Percentiles rank a stretch among this genome's conserved stretches.
These are phyloP conservation scores for Folsomia candida DNA, from an alignment of 2,888 invertebrate genomes.

Conservation along the genomic window DNA sequence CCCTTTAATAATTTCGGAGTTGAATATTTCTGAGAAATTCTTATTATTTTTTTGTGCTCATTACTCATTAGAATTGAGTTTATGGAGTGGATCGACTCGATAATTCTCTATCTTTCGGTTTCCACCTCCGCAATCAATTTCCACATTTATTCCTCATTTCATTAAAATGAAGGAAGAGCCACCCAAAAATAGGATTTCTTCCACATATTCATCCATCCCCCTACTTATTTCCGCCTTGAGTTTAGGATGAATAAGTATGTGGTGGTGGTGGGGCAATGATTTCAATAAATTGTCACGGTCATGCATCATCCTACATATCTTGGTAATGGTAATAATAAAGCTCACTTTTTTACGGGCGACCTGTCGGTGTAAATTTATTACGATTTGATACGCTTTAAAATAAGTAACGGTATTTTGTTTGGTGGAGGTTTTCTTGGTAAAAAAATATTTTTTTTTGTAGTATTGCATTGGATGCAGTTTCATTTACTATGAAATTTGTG, in stretches of 20 bases:
- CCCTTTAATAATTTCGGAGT: too few relatives aligned
- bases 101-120: not conserved
- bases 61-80: slow-evolving; percentile 3
- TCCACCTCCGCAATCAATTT: slow-evolving; percentile 4
- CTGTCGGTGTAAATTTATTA: not conserved
- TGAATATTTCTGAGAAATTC: too few relatives aligned
- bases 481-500: not conserved
- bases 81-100: not conserved
- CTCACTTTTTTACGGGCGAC: too few relatives aligned
- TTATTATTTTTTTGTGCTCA: not conserved
- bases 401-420: not conserved
- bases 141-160: not conserved
- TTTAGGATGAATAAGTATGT: too few relatives aligned
- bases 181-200: not conserved
- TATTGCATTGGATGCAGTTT: not conserved
- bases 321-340: not conserved
- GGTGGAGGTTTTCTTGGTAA: not conserved
- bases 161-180: not conserved
- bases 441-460: not conserved
- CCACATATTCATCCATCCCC: not conserved
- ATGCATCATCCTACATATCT: not conserved
- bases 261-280: not conserved
- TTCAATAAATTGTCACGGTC: not conserved
- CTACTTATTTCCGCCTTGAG: not conserved
- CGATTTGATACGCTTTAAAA: not conserved